Base-by-base conservation (phyloP, 37 sponge, comb jelly and placozoan species). In the Corticium candelabrum region DNA sequence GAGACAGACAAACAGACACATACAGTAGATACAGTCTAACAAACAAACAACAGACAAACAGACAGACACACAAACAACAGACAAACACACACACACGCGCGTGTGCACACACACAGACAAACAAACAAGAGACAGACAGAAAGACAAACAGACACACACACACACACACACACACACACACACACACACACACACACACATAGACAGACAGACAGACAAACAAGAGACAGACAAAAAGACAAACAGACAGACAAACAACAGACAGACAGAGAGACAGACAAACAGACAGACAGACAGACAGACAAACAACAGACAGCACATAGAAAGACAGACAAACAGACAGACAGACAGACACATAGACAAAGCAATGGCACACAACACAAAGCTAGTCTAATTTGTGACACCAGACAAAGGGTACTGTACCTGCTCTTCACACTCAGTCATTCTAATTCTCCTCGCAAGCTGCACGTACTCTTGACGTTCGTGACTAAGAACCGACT, bases 391-490 rank as follows among this genome's bases (percentile, higher is more conserved):
- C 56, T 21, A 5, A 11, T 43, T 11, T 5, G 11, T 43, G 11
- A 5, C 56, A 43, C 11, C 5, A 43, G 56, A 5, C 11, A 11
- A 11, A 43, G 56, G 11, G 11, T 21, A 43, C 56, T 21, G 56
- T 1, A 89, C 81, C 87, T 94, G 95, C 41, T 50, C 38, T 38
- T 85, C 80, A 72, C 77, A 80, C 84, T 94, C 95, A 1, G 79
- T 68, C 79, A 91, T 84, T 3, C 91, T 68, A 34, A 40, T 70
- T 76, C 82, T 84, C 62, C 81, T 88, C 74, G 91, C 91, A 43
- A 81, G 74, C 37, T 68, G 74, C 41, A 87, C 87, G 79, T 86
- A 94, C 7, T 86, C 85, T 72, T 78, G 29, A 1, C 92, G 82
- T 32, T 86, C 79, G 34, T 94, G 84, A 56, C 78, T 89, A 0